Percentiles rank a stretch among this genome's conserved stretches.
phyloP scores from a whole-genome alignment of 2,797 vertebrate species.

The Poeciliopsis infans region DNA sequence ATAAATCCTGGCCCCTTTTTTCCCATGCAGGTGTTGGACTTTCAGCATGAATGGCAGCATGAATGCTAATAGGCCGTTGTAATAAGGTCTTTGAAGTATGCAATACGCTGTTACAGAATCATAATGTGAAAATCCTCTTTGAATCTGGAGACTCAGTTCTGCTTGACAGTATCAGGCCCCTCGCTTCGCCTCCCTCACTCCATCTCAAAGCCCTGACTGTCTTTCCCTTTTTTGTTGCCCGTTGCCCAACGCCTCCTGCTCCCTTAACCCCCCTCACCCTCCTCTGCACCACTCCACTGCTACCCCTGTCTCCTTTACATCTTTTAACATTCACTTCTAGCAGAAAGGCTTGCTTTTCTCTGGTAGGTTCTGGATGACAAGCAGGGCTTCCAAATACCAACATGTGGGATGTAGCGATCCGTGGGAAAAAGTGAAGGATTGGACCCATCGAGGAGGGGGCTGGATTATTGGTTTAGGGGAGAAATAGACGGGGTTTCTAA shows the following conservation, averaged over 20 bases:
- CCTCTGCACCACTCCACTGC: neutral
- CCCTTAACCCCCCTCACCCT: neutral
- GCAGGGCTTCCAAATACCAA: constrained; percentile 69
- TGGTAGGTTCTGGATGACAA: constrained; percentile 74
- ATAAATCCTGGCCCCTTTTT: constrained; percentile 79
- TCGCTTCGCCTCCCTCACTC: constrained; percentile 21
- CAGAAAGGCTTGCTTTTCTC: constrained; percentile 72
- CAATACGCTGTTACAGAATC: constrained; percentile 82
- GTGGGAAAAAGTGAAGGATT: constrained; percentile 72
- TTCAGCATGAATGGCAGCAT: constrained; percentile 80
- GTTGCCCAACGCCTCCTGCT: neutral
- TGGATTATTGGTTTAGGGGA: constrained; percentile 74
- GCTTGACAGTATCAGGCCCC: constrained; percentile 58
- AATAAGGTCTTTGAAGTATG: constrained; percentile 84
- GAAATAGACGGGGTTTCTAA: constrained; percentile 36
- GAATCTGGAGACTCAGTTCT: constrained; percentile 74
- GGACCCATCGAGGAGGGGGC: constrained; percentile 52
- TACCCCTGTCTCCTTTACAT: constrained; percentile 49
- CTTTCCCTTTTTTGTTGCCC: constrained; percentile 32
- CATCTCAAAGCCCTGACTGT: constrained; percentile 29
- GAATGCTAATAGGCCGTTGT: constrained; percentile 84
- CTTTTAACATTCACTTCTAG: constrained; percentile 77
- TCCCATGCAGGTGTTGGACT: constrained; percentile 82
- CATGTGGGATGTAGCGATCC: constrained; percentile 69
- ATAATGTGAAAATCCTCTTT: constrained; percentile 83